phyloP scores from a whole-genome alignment of 2,888 invertebrate species.

The Hyalella azteca region DNA sequence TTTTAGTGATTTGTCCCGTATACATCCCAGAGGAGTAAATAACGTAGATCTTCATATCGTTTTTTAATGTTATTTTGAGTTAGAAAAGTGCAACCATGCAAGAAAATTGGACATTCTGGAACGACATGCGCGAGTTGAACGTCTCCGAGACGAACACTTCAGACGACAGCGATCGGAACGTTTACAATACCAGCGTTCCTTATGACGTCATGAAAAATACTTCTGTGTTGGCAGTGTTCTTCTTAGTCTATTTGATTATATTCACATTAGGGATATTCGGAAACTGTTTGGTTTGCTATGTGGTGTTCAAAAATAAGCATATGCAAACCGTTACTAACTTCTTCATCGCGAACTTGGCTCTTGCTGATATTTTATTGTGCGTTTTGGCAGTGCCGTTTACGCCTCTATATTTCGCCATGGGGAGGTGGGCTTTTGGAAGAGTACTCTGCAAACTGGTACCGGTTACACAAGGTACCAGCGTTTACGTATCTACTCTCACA shows the following conservation, averaged over 20 bases:
- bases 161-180: no score
- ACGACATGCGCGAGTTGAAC: no score
- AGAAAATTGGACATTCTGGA: no score
- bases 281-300: conserved; percentile 89
- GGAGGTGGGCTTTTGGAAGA: conserved; percentile 90
- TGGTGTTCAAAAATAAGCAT: conserved; percentile 87
- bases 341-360: conserved; percentile 94
- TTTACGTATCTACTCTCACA: conserved; percentile 96
- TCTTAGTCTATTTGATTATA: conserved; percentile 76
- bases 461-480: conserved; percentile 91
- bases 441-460: conserved; percentile 90
- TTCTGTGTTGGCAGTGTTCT: conserved; percentile 76
- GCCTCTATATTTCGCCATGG: conserved; percentile 89
- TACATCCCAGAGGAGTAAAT: no score
- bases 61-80: no score
- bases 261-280: conserved; percentile 89
- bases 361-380: conserved; percentile 93
- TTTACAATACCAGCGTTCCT: not conserved
- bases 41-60: no score
- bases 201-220: conserved; percentile 70
- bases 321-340: conserved; percentile 99
- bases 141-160: no score
- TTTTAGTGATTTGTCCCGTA: no score
- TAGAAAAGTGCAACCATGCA: no score
- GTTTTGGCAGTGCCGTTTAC: conserved; percentile 95